Evolutionary conservation across 1,140 invertebrate species (phyloP).

Genomic region (Lasioglossum baleicum): DNA sequence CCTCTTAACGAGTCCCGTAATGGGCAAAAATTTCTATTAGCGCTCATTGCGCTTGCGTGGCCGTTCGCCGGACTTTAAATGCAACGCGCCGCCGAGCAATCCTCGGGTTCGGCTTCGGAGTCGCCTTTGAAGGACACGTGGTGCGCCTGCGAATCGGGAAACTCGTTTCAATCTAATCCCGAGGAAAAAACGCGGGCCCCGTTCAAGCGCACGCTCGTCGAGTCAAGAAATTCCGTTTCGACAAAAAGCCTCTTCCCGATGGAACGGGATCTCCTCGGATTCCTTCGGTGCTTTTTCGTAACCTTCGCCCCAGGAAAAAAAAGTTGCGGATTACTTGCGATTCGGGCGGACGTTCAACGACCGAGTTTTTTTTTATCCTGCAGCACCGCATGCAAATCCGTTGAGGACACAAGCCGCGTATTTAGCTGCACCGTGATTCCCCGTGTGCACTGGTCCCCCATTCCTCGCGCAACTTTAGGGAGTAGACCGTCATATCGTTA

Average conservation of each 20-base stretch:
- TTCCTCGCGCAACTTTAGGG: neutral
- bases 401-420: conserved; percentile 12
- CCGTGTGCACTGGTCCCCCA: neutral
- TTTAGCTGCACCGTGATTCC: neutral
- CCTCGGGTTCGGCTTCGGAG: neutral
- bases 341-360: conserved; percentile 1
- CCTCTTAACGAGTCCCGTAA: conserved; percentile 18
- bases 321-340: neutral
- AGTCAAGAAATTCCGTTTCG: conserved; percentile 5
- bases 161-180: conserved; percentile 12
- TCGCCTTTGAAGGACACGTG: neutral
- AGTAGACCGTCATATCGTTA: no score
- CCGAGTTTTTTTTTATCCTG: conserved; percentile 38
- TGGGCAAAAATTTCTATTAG: conserved; percentile 23
- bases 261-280: neutral
- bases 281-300: neutral
- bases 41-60: neutral
- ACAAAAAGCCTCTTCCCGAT: neutral
- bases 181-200: neutral
- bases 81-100: neutral
- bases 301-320: neutral
- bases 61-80: conserved; percentile 14
- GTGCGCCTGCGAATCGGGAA: neutral
- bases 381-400: conserved; percentile 46
- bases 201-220: neutral